These are phyloP conservation scores for Clitarchus hookeri DNA, from an alignment of 2,888 invertebrate species.

Conservation along the genomic window DNA sequence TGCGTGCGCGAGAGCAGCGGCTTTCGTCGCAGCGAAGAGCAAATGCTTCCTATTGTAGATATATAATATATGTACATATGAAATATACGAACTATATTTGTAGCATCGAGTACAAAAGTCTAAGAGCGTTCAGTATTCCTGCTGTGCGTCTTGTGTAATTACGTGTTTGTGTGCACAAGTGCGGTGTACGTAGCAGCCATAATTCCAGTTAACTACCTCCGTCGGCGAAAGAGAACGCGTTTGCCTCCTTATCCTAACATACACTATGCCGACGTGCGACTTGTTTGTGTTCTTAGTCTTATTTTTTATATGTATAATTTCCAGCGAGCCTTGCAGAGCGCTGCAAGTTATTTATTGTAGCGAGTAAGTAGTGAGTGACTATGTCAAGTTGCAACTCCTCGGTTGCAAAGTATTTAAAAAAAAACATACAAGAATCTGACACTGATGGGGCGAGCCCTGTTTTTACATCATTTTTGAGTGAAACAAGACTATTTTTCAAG, in stretches of 20 bases:
- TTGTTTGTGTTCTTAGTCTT: constrained; percentile 25
- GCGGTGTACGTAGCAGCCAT: constrained; percentile 29
- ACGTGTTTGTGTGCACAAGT: constrained; percentile 18
- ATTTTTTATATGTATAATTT: constrained; percentile 33
- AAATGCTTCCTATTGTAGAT: constrained; percentile 40
- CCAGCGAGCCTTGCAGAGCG: not conserved
- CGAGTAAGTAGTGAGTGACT: not conserved
- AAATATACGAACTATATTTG: constrained; percentile 29
- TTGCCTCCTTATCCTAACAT: constrained; percentile 30
- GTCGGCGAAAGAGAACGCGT: constrained; percentile 31
- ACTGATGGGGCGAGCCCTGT: not conserved
- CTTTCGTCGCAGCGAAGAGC: constrained; percentile 35
- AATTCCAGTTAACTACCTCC: constrained; percentile 43
- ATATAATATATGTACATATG: constrained; percentile 27
- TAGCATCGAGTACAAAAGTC: constrained; percentile 43
- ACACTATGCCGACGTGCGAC: constrained; percentile 12
- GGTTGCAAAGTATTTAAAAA: not conserved
- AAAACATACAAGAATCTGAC: not conserved
- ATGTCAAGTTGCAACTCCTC: not conserved
- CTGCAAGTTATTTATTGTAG: not conserved
- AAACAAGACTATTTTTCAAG: constrained; percentile 15
- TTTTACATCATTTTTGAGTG: not conserved
- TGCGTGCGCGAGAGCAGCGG: constrained; percentile 30
- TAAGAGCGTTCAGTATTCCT: constrained; percentile 30
- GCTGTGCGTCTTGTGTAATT: not conserved